phyloP scores from a whole-genome alignment of 1,140 invertebrate genomes.

The Onthophagus taurus region DNA sequence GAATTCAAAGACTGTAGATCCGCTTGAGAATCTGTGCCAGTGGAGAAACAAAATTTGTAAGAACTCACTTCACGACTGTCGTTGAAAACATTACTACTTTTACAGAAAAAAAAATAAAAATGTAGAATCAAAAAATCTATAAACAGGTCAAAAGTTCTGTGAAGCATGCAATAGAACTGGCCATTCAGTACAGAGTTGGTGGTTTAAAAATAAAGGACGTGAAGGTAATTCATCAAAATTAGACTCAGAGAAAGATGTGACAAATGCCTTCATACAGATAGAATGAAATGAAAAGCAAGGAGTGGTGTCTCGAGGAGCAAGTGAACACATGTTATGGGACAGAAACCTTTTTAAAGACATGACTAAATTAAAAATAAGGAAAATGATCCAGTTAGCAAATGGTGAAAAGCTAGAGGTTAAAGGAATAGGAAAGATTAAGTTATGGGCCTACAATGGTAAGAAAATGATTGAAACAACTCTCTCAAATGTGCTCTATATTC shows the following conservation, averaged over 20 bases:
- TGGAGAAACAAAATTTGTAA: background rate
- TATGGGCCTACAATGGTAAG: slow-evolving; percentile 1
- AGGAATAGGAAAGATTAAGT: background rate
- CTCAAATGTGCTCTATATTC: slow-evolving; percentile 10
- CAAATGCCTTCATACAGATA: slow-evolving; percentile 1
- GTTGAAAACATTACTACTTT: background rate
- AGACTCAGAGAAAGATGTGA: background rate
- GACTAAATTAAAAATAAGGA: background rate
- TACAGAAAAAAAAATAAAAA: background rate
- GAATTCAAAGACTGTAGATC: slow-evolving; percentile 9
- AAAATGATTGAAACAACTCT: background rate
- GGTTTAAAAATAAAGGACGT: background rate
- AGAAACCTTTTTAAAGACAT: no score
- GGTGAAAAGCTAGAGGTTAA: background rate
- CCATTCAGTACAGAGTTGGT: background rate
- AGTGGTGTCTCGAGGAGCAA: background rate
- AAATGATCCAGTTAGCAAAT: slow-evolving; percentile 1
- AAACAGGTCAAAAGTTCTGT: background rate
- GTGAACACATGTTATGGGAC: background rate
- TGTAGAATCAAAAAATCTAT: background rate
- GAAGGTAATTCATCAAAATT: background rate
- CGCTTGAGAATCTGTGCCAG: slow-evolving; percentile 28
- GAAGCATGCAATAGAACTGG: background rate
- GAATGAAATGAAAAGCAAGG: background rate
- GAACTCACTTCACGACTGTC: background rate